A percentile compares a stretch with the other conserved stretches of the same genome.
Evolutionary conservation across 2,888 invertebrate genomes (phyloP).

Genomic region (Allolobophora icterica): DNA sequence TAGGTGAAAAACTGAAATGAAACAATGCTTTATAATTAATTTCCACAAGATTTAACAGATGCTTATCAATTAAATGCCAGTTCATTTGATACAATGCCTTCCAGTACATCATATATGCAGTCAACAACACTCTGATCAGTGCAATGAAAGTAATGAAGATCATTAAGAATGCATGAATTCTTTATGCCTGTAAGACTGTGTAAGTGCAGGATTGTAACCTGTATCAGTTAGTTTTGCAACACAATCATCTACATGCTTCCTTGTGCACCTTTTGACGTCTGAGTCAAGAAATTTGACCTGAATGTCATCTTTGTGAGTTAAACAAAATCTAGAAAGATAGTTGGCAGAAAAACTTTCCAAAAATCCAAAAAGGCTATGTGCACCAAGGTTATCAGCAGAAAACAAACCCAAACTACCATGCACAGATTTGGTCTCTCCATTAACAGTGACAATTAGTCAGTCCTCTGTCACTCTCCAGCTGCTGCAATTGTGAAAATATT

Average conservation of each 20-base stretch:
- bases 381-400: neutral
- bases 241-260: neutral
- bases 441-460: neutral
- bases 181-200: too few relatives aligned
- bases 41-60: neutral
- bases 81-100: neutral
- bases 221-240: neutral
- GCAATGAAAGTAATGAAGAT: neutral
- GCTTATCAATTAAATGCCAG: neutral
- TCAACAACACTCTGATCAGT: too few relatives aligned
- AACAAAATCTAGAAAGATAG: neutral
- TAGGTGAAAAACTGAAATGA: neutral
- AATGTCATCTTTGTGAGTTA: neutral
- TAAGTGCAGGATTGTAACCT: neutral
- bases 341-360: neutral
- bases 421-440: neutral
- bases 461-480: neutral
- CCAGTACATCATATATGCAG: too few relatives aligned
- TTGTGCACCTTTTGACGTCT: neutral
- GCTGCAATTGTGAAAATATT: neutral
- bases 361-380: neutral
- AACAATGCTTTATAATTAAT: neutral
- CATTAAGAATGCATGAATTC: conserved; percentile 8
- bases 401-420: conserved; percentile 7
- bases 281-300: neutral